Percentiles rank a stretch among this genome's conserved stretches.
Conservation (phyloP, 2,888 invertebrate species). For the Drosophila meridiana region DNA sequence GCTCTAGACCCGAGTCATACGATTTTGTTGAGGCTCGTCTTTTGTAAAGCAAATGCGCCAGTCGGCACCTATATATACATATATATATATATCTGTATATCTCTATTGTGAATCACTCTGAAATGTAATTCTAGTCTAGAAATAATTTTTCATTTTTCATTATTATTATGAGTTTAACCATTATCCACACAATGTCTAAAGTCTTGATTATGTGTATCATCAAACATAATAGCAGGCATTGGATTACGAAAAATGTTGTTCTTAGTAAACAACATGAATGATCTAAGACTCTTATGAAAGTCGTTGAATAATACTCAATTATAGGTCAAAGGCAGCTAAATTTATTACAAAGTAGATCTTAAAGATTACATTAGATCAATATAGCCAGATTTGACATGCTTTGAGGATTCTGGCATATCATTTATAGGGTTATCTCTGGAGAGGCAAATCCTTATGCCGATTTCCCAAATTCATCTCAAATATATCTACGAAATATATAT, state of each 20-base stretch:
- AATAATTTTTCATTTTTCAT: not conserved
- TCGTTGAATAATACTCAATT: not conserved
- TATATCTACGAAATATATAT: too few relatives aligned
- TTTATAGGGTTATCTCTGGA: too few relatives aligned
- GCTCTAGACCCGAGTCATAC: not conserved
- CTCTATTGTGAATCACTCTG: not conserved
- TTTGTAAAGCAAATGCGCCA: not conserved
- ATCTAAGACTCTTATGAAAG: not conserved
- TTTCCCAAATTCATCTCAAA: too few relatives aligned
- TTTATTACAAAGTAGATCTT: too few relatives aligned
- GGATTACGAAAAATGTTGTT: not conserved
- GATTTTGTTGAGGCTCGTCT: not conserved
- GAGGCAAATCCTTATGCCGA: too few relatives aligned
- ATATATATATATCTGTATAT: too few relatives aligned
- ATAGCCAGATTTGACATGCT: too few relatives aligned
- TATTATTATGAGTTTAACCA: not conserved
- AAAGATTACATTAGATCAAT: too few relatives aligned
- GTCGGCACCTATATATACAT: not conserved
- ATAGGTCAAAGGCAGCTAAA: not conserved
- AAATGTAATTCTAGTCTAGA: not conserved
- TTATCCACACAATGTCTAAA: not conserved
- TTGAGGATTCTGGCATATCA: too few relatives aligned
- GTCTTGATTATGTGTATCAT: not conserved
- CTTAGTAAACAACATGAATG: not conserved
- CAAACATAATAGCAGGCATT: not conserved